These are phyloP conservation scores for Huso huso DNA, from an alignment of 2,797 vertebrate genomes.

Conservation along the genomic window DNA sequence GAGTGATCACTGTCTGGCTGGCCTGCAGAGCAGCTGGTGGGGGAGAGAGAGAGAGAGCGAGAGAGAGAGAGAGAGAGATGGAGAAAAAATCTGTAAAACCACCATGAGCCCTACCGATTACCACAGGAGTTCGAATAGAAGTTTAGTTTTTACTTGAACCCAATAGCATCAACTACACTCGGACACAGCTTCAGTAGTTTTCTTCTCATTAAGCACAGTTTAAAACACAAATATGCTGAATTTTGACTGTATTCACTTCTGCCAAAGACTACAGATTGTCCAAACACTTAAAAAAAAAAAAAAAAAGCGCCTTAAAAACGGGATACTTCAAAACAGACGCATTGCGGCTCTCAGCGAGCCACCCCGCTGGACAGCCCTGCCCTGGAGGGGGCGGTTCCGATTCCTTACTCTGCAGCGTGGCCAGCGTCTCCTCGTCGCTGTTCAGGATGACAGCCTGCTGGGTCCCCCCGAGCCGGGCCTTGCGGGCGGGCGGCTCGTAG, in stretches of 20 bases:
- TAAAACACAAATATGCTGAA: too few species aligned
- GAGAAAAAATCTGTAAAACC: background rate
- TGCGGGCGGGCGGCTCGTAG: slow-evolving; percentile 53
- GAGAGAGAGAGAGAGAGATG: slow-evolving; percentile 9
- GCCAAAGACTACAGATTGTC: too few species aligned
- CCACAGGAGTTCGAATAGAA: background rate
- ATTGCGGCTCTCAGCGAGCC: too few species aligned
- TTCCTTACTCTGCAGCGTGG: slow-evolving; percentile 80
- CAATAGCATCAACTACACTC: too few species aligned
- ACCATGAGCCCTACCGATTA: background rate
- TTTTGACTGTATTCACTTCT: too few species aligned
- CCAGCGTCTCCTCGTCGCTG: slow-evolving; percentile 79
- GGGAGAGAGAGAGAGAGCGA: background rate
- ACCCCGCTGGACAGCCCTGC: too few species aligned
- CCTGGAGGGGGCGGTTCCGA: background rate
- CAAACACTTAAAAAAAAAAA: too few species aligned
- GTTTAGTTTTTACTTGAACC: too few species aligned
- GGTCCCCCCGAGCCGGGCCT: slow-evolving; percentile 37
- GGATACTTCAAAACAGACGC: too few species aligned
- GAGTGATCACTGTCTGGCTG: slow-evolving; percentile 68
- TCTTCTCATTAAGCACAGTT: too few species aligned
- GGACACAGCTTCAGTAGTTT: too few species aligned
- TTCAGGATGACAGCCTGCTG: slow-evolving; percentile 85
- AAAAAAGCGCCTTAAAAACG: too few species aligned
- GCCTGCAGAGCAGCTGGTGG: slow-evolving; percentile 68